These are phyloP conservation scores for Pissodes strobi DNA, from an alignment of 1,140 invertebrate genomes.

Conservation along the genomic window DNA sequence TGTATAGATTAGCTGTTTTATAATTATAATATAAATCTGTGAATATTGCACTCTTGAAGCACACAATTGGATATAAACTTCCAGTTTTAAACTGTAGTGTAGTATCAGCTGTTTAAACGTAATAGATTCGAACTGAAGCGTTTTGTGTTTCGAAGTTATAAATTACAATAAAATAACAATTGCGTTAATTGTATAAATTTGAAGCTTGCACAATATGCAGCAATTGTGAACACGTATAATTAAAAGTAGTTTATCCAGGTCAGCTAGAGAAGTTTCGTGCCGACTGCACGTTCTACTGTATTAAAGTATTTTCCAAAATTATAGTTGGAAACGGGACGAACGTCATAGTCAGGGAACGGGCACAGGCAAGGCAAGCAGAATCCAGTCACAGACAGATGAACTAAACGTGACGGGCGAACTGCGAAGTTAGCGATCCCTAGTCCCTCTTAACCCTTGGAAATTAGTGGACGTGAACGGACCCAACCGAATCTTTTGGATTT, in stretches of 20 bases:
- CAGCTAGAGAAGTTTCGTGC: conserved; percentile 30
- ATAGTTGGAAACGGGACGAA: conserved; percentile 31
- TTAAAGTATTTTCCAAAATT: conserved; percentile 40
- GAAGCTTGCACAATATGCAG: conserved; percentile 34
- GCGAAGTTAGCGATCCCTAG: conserved; percentile 33
- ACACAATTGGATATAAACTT: too few relatives aligned
- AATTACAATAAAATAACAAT: conserved; percentile 35
- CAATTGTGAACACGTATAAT: conserved; percentile 33
- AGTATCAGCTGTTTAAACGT: conserved; percentile 27
- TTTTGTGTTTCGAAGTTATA: conserved; percentile 29
- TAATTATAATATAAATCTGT: too few relatives aligned
- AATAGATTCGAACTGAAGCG: conserved; percentile 24
- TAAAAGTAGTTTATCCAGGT: conserved; percentile 37
- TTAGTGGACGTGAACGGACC: conserved; percentile 32
- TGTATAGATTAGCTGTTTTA: too few relatives aligned
- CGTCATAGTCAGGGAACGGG: conserved; percentile 29
- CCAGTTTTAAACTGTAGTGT: not conserved
- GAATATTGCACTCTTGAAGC: too few relatives aligned
- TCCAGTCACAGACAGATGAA: conserved; percentile 40
- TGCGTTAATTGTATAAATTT: conserved; percentile 35
- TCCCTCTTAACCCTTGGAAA: conserved; percentile 32
- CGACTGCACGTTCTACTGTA: conserved; percentile 31
- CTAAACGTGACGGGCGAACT: conserved; percentile 37
- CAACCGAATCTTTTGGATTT: conserved; percentile 21
- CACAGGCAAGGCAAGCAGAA: conserved; percentile 36